Base-by-base conservation (phyloP, 2,888 invertebrate species). In the Stegophylla sp. region DNA sequence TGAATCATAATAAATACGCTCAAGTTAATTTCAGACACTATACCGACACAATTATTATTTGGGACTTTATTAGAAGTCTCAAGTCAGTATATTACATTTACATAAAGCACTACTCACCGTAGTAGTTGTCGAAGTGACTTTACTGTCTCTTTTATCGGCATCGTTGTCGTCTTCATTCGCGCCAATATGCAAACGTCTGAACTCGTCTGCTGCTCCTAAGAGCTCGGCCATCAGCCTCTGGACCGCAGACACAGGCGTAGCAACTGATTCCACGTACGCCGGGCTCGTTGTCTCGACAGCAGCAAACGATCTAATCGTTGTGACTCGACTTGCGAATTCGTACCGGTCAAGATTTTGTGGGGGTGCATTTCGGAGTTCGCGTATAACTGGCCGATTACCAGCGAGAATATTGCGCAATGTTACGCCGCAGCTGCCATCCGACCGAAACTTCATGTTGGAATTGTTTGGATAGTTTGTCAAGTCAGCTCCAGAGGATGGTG, bases 161-260 rank as follows among this genome's bases (percentile, higher is more conserved):
- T 75, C 53, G 12, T 20, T n/a, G 2, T 12, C 51, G n/a, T 43
- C 45, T 7, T n/a, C 20, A 0, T 10, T 12, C 10, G 64, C 12
- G 41, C 26, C n/a, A 7, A n/a, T 43, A 4, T 66, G 53, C 13
- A 76, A n/a, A 66, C 64, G 75, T 4, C 53, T 66, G 41, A 76
- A 76, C n/a, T 76, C 75, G 13, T 64, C 53, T 23, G 75, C 64
- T 7, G 53, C 64, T n/a, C 51, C 64, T 3, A 76, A 64, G 2
- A 76, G 53, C 13, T 76, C 75, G 9, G 41, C 41, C 75, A 66
- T 76, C 5, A 76, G 26, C 9, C 75, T 76, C 1, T 76, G 75
- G 0, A 76, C 53, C 0, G 75, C 9, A n/a, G 75, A 76, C 13
- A 63, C 34, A 0, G 64, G 51, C 17, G 75, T 41, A 7, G 64